phyloP scores from a whole-genome alignment of 2,797 vertebrate species.

The Amniataba percoides region DNA sequence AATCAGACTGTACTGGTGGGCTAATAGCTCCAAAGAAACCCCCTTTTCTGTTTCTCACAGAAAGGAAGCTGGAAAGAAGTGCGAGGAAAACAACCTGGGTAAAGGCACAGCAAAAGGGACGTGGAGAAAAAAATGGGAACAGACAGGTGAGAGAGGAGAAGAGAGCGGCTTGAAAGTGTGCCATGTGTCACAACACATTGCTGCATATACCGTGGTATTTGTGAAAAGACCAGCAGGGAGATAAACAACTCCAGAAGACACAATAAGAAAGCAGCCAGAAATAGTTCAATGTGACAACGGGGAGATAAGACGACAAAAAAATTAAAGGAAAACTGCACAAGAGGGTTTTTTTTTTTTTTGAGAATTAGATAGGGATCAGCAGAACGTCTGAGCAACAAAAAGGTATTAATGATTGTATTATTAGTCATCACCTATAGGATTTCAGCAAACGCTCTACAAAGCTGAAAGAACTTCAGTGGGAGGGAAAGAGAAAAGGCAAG shows the following conservation, averaged over 20 bases:
- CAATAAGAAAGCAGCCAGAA: conserved; percentile 27
- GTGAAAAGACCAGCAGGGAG: conserved; percentile 55
- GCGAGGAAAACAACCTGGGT: conserved; percentile 12
- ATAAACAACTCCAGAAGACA: conserved; percentile 51
- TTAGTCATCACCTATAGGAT: conserved; percentile 33
- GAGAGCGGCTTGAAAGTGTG: conserved; percentile 46
- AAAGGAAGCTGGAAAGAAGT: conserved; percentile 33
- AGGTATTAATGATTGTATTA: conserved; percentile 21
- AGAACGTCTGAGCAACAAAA: conserved; percentile 26
- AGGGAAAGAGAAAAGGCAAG: conserved; percentile 35
- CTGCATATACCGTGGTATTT: conserved; percentile 5
- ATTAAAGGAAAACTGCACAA: conserved; percentile 19
- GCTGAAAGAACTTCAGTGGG: conserved; percentile 34
- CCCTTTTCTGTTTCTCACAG: conserved; percentile 22
- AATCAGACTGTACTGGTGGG: conserved; percentile 39
- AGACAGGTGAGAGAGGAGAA: conserved; percentile 44
- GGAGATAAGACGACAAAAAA: conserved; percentile 13
- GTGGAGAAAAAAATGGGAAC: conserved; percentile 34
- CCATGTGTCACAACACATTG: conserved; percentile 55
- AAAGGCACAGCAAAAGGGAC: conserved; percentile 28
- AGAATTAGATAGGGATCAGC: conserved; percentile 6
- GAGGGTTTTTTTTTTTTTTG: conserved; percentile 10
- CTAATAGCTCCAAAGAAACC: conserved; percentile 24
- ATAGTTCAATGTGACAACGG: conserved; percentile 36
- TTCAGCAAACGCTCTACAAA: conserved; percentile 31